phyloP scores from a whole-genome alignment of 1,140 invertebrate species.

The Sinonovacula constricta region DNA sequence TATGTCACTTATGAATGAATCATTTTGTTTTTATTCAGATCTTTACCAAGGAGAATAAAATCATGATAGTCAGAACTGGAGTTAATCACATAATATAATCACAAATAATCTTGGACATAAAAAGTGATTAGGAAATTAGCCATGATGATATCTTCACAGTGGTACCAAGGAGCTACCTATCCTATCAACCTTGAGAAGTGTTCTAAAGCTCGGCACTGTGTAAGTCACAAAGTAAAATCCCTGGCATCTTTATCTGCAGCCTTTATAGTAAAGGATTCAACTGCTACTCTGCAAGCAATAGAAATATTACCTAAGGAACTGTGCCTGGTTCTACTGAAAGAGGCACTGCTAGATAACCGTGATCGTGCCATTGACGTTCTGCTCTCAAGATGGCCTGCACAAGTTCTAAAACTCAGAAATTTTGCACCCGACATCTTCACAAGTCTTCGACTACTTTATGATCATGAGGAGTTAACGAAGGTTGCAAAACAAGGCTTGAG shows the following conservation, averaged over 20 bases:
- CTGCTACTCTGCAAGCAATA: slow-evolving; percentile 22
- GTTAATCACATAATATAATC: background rate
- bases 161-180: slow-evolving; percentile 38
- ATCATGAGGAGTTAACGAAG: slow-evolving; percentile 32
- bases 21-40: background rate
- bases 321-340: slow-evolving; percentile 32
- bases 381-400: slow-evolving; percentile 36
- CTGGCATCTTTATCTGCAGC: slow-evolving; percentile 27
- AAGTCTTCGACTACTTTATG: slow-evolving; percentile 16
- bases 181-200: slow-evolving; percentile 28
- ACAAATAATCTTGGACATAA: background rate
- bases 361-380: slow-evolving; percentile 46
- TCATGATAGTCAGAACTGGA: background rate
- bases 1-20: background rate
- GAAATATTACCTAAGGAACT: slow-evolving; percentile 39
- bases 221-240: slow-evolving; percentile 12
- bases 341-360: slow-evolving; percentile 26
- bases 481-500: slow-evolving; percentile 39
- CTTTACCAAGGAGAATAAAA: background rate
- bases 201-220: background rate
- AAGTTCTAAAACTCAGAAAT: slow-evolving; percentile 26
- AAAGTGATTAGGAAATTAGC: too few species aligned
- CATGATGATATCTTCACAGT: slow-evolving; percentile 36
- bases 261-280: slow-evolving; percentile 30
- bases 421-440: slow-evolving; percentile 40